phyloP scores from a whole-genome alignment of 1,140 invertebrate species.

The Harlomillsia oculata region DNA sequence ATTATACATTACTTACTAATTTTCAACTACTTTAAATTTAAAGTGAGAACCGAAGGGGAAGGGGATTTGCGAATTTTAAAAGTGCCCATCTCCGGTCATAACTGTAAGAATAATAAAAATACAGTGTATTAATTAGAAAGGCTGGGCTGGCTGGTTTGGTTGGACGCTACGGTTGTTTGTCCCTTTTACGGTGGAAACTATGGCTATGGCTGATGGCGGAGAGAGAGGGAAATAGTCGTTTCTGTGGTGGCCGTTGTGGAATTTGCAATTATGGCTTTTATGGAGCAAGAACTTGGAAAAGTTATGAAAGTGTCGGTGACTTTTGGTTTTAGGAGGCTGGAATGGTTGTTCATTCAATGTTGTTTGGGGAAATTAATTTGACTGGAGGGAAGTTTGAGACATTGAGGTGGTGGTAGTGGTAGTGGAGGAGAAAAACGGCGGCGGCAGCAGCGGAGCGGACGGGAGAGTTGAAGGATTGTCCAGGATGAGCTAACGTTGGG shows the following conservation, averaged over 20 bases:
- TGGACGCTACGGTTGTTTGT: slow-evolving; percentile 20
- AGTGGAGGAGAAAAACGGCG: neutral
- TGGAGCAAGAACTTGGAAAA: slow-evolving; percentile 26
- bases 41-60: no score
- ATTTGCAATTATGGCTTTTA: slow-evolving; percentile 30
- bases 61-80: no score
- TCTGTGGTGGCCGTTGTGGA: slow-evolving; percentile 20
- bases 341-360: neutral
- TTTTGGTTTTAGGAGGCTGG: neutral
- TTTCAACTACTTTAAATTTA: no score
- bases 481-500: slow-evolving; percentile 23
- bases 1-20: no score
- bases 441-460: slow-evolving; percentile 26
- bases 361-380: no score
- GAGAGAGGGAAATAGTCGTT: neutral
- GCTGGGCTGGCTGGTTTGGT: no score
- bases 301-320: neutral
- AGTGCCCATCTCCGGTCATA: no score
- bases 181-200: slow-evolving; percentile 22
- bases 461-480: slow-evolving; percentile 18
- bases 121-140: slow-evolving; percentile 18
- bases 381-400: no score
- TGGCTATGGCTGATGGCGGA: no score
- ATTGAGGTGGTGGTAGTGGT: no score
- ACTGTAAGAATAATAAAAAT: no score